Evolutionary conservation across 2,888 invertebrate species (phyloP).

Genomic region (Odontocolon sp.): DNA sequence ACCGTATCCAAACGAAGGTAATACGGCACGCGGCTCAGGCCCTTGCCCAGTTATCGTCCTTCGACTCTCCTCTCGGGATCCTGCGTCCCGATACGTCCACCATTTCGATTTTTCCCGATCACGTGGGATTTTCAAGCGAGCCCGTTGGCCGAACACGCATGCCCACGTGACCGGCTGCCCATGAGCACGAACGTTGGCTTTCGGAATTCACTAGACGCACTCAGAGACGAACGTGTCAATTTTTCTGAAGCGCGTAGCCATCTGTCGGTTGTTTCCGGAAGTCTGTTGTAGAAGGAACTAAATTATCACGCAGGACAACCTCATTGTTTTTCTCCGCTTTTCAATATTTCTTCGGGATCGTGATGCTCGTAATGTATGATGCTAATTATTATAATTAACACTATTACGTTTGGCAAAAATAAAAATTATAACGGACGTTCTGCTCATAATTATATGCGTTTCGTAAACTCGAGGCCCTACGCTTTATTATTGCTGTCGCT

Average conservation of each 20-base stretch:
- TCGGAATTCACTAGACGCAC: not conserved
- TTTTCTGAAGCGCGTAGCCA: not conserved
- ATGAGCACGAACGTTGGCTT: not conserved
- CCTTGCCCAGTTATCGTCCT: slow-evolving; percentile 76
- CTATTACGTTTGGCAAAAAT: too few relatives aligned
- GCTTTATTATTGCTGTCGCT: not conserved
- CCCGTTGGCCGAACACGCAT: slow-evolving; percentile 55
- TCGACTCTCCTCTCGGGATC: slow-evolving; percentile 76
- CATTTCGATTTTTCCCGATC: slow-evolving; percentile 78
- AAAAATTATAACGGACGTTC: too few relatives aligned
- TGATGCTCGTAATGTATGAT: too few relatives aligned
- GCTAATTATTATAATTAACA: too few relatives aligned
- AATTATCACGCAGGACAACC: not conserved
- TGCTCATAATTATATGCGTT: too few relatives aligned
- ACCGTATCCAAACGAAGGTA: not conserved
- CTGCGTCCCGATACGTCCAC: slow-evolving; percentile 79
- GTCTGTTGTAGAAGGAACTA: not conserved
- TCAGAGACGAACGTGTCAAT: not conserved
- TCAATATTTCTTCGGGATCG: not conserved
- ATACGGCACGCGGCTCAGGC: slow-evolving; percentile 41
- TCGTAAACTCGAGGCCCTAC: not conserved
- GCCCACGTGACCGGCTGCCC: slow-evolving; percentile 63
- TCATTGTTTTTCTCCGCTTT: not conserved
- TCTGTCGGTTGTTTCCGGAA: not conserved
- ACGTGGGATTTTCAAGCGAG: slow-evolving; percentile 67